Evolutionary conservation across 2,113 vertebrate species (phyloP).

Genomic region (Urocolius indicus): DNA sequence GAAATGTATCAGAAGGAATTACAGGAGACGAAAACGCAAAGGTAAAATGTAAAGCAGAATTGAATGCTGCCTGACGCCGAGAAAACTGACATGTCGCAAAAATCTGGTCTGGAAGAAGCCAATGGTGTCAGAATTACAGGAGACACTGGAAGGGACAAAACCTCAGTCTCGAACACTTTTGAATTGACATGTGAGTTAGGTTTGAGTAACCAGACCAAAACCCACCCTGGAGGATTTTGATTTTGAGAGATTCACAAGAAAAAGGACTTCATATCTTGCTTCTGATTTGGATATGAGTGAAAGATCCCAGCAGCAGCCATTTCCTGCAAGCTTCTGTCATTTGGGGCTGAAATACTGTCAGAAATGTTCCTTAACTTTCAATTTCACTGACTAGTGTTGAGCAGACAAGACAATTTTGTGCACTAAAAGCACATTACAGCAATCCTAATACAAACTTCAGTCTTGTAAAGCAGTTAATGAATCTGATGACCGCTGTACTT

Average conservation of each 20-base stretch:
- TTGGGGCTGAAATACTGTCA: neutral
- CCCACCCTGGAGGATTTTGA: neutral
- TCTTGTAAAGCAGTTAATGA: neutral
- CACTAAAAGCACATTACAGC: neutral
- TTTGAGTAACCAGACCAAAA: neutral
- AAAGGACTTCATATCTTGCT: neutral
- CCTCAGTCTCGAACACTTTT: neutral
- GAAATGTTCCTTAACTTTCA: neutral
- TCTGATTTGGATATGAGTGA: neutral
- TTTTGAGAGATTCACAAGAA: neutral
- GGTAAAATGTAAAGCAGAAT: neutral
- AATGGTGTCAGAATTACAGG: neutral
- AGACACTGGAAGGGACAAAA: neutral
- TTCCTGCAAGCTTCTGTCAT: neutral
- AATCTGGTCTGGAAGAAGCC: neutral
- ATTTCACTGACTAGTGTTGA: neutral
- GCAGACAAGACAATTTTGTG: neutral
- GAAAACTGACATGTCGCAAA: rapidly evolving
- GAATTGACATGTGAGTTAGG: neutral
- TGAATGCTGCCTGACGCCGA: neutral
- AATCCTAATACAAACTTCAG: neutral
- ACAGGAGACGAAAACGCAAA: neutral
- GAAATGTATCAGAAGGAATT: neutral
- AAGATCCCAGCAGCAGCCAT: neutral
- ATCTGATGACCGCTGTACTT: neutral